phyloP scores from a whole-genome alignment of 1,140 invertebrate genomes.

The Aphis gossypii region DNA sequence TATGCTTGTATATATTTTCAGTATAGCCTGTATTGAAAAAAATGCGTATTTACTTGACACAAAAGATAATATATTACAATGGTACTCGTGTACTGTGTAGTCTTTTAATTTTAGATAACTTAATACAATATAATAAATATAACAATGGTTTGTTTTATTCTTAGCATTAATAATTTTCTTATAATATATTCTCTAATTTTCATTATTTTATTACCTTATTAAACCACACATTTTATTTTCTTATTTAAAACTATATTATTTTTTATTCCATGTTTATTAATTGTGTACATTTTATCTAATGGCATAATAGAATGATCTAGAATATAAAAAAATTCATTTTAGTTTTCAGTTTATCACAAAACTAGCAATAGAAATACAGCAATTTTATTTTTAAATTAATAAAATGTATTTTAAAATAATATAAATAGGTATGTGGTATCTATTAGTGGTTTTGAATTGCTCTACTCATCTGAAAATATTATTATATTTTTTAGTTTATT shows the following conservation, averaged over 20 bases:
- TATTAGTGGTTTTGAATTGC: no score
- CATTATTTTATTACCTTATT: no score
- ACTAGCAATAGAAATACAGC: no score
- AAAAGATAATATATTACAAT: not conserved
- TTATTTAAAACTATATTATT: no score
- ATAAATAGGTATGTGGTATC: no score
- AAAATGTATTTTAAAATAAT: no score
- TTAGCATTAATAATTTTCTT: not conserved
- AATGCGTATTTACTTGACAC: not conserved
- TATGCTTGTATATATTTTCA: not conserved
- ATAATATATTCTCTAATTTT: no score
- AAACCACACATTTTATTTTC: no score
- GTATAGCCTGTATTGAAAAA: conserved; percentile 23
- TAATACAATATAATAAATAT: not conserved
- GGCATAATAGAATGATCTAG: not conserved
- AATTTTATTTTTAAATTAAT: no score
- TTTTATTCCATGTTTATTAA: not conserved
- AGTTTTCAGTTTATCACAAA: no score
- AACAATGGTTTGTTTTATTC: not conserved
- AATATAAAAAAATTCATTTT: not conserved
- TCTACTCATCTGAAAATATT: no score
- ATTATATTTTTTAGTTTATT: no score
- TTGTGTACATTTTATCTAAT: not conserved
- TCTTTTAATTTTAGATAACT: not conserved
- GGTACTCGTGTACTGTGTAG: not conserved